These are phyloP conservation scores for Neopelma chrysocephalum DNA, from an alignment of 2,797 vertebrate genomes.

Conservation along the genomic window DNA sequence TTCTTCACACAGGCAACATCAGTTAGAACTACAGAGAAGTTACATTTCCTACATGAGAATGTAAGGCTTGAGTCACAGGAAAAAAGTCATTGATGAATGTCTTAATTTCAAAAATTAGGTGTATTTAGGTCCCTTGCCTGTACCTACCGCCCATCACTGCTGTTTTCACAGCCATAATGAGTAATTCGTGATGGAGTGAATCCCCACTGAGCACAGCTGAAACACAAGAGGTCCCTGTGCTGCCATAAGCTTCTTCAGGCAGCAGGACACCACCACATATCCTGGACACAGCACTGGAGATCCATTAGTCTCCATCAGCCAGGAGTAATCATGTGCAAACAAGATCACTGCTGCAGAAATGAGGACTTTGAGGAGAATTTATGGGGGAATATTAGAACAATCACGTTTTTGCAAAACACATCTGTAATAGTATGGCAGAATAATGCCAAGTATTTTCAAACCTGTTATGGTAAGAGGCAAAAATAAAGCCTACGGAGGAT, in stretches of 20 bases:
- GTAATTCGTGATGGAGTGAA: background rate
- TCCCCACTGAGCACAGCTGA: background rate
- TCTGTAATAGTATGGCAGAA: background rate
- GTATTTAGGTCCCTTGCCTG: background rate
- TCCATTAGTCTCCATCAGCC: background rate
- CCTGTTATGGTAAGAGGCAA: background rate
- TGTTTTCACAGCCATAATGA: background rate
- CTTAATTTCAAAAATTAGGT: background rate
- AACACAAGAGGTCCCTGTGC: background rate
- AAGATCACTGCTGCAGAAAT: background rate
- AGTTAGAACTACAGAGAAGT: background rate
- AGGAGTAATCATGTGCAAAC: background rate
- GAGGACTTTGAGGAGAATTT: background rate
- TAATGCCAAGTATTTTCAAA: background rate
- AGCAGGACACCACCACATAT: background rate
- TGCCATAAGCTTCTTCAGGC: background rate
- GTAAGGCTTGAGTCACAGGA: background rate
- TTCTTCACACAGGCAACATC: background rate
- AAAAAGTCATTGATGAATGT: background rate
- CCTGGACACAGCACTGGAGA: background rate
- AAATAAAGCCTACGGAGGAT: background rate
- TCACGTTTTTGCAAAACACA: accelerated
- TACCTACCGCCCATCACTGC: background rate
- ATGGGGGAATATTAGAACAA: background rate
- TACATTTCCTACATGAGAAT: background rate